Percentiles rank a stretch among this genome's conserved stretches.
phyloP scores from a whole-genome alignment of 2,797 vertebrate genomes.

The Chrosomus eos region DNA sequence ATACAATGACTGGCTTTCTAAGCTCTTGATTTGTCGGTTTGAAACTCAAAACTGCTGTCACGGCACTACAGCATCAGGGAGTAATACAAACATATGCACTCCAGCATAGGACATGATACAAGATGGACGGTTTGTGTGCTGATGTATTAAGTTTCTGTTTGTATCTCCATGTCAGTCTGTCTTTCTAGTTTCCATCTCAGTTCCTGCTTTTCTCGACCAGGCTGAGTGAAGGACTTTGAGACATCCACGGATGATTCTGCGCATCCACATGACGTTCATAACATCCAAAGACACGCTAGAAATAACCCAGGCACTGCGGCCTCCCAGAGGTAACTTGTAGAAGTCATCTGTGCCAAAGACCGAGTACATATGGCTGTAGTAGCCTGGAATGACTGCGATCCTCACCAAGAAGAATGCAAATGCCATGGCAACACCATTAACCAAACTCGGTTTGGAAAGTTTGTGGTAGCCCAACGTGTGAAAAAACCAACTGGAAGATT shows the following conservation, averaged over 20 bases:
- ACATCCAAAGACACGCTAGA: slow-evolving; percentile 81
- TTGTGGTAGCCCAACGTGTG: slow-evolving; percentile 83
- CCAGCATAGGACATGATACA: neutral
- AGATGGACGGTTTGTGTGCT: slow-evolving; percentile 13
- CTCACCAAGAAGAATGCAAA: slow-evolving; percentile 83
- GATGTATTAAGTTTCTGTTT: neutral
- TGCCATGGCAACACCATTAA: slow-evolving; percentile 86
- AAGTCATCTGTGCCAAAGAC: slow-evolving; percentile 81
- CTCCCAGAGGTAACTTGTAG: slow-evolving; percentile 71
- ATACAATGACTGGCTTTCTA: slow-evolving; percentile 6
- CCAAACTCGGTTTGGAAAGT: slow-evolving; percentile 79
- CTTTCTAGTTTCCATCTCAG: slow-evolving; percentile 77
- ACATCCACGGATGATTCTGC: slow-evolving; percentile 85
- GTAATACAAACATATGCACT: neutral
- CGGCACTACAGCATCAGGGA: neutral
- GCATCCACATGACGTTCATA: slow-evolving; percentile 90
- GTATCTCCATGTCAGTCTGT: slow-evolving; percentile 67
- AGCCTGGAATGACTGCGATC: slow-evolving; percentile 81
- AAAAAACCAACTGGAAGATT: slow-evolving; percentile 85
- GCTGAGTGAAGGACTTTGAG: slow-evolving; percentile 79
- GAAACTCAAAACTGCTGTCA: slow-evolving; percentile 8
- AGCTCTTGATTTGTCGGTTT: neutral
- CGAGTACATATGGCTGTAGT: slow-evolving; percentile 76
- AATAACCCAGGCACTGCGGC: slow-evolving; percentile 78
- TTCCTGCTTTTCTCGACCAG: slow-evolving; percentile 67